Evolutionary conservation across 2,113 vertebrate species (phyloP).

Genomic region (Peromyscus maniculatus): DNA sequence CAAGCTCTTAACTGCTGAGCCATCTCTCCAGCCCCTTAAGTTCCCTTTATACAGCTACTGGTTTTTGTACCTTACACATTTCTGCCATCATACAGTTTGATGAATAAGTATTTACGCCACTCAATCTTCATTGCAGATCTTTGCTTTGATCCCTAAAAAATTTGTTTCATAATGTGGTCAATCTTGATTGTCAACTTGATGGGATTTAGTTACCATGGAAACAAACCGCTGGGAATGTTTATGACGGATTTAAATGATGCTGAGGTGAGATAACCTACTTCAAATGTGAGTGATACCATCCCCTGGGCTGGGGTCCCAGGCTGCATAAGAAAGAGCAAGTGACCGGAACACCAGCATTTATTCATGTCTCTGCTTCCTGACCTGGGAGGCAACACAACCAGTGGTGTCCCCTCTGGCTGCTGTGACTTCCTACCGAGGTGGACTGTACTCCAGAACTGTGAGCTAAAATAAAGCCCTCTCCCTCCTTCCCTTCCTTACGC

Average conservation of each 20-base stretch:
- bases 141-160: not conserved
- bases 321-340: not conserved
- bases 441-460: not conserved
- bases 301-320: not conserved
- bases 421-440: not conserved
- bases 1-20: not conserved
- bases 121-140: not conserved
- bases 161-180: not conserved
- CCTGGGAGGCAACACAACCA: not conserved
- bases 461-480: not conserved
- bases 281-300: not conserved
- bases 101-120: not conserved
- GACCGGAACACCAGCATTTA: not conserved
- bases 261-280: not conserved
- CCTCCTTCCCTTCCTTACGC: not conserved
- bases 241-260: not conserved
- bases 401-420: not conserved
- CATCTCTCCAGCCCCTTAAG: not conserved
- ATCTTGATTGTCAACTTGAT: not conserved
- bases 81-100: not conserved
- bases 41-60: not conserved
- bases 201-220: not conserved
- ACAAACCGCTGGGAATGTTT: not conserved
- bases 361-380: not conserved
- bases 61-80: not conserved